Evolutionary conservation across 2,113 vertebrate species (phyloP), one percentile per base, ranked within the genome.

Genomic region (Lepus timidus): DNA sequence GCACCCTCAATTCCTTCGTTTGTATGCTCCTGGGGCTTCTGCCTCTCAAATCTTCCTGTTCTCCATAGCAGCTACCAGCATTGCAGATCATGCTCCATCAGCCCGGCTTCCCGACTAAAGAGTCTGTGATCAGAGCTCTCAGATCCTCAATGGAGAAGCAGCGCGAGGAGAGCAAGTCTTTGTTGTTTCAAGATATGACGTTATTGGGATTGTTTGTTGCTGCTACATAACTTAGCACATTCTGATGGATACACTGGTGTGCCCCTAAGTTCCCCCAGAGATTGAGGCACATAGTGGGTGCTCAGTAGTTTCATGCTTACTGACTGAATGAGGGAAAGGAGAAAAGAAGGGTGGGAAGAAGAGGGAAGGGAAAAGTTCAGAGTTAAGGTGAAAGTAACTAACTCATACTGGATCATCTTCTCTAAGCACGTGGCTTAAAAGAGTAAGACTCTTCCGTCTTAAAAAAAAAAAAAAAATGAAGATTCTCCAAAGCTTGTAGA

Each of bases 381-480:
- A 73, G 29, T 74, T n/a, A 76, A 44, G 19, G 65, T 86, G 51
- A 91, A 4, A 12, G 55, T 36, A 88, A 68, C 29, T 19, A n/a
- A 86, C 4, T 83, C 29, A 51, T 9, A 12, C 27, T 36, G 62
- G 78, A 8, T 79, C 25, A 68, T 83, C 70, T 87, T 87, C 71
- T 86, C 17, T 83, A 49, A 55, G 25, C 62, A 52, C 52, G 62
- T 23, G 12, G 13, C 31, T 51, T 65, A n/a, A 89, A 95, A 49
- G 29, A 67, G 44, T 73, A 58, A 88, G 61, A 82, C 36, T 78
- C n/a, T 85, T 85, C 36, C 27, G 39, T n/a, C 70, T 85, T 80
- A 31, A 78, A 89, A 90, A 85, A 31, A 78, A n/a, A n/a, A n/a
- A n/a, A 84, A 31, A 78, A 89, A 90, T 6, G 88, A n/a, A 62